Evolutionary conservation across 2,888 invertebrate species (phyloP), one percentile per base, ranked within the genome.

Genomic region (Pachymerium ferrugineum): DNA sequence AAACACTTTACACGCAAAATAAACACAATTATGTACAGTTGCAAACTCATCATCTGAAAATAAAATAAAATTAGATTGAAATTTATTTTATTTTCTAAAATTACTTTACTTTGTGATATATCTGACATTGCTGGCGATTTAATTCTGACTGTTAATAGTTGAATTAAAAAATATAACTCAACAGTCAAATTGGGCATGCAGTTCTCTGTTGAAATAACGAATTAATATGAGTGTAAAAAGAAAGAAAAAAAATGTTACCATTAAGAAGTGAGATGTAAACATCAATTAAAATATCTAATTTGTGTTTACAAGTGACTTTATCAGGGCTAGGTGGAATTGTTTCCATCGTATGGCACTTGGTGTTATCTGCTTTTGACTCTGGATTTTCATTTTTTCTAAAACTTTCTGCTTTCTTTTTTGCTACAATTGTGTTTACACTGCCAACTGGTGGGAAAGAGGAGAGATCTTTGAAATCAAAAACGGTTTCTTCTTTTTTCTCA

Each of bases 1-100:
- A 42, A 94, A 82, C 0, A 89, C 87, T 74, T 85, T 85, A 0
- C 88, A 83, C 25, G 91, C 88, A 84, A 93, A 94, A 83, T 90
- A 93, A 2, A 91, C 87, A 78, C 90, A 88, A 80, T 93, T 91
- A 76, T 89, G 88, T 6, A 78, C 73, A 14, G 76, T 76, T 16
- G 35, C 74, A 16, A 79, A 76, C 70, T 42, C 74, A 25, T 33
- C 16, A 5, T 0, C 22, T 73, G 22, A 38, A 38, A 71, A 22
- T 16, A 25, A 16, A 38, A 35, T 19, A 54, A 33, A 69, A 12
- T n/a, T 69, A 31, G 8, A 30, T 30, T 28, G 14, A 25, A 22
- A 68, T 68, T 68, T 30, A 68, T 68, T 28, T n/a, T n/a, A n/a
- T n/a, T n/a, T n/a, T n/a, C n/a, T n/a, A n/a, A n/a, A n/a, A n/a